Evolutionary conservation across 2,797 vertebrate genomes (phyloP).

Genomic region (Poliocrania exsul): DNA sequence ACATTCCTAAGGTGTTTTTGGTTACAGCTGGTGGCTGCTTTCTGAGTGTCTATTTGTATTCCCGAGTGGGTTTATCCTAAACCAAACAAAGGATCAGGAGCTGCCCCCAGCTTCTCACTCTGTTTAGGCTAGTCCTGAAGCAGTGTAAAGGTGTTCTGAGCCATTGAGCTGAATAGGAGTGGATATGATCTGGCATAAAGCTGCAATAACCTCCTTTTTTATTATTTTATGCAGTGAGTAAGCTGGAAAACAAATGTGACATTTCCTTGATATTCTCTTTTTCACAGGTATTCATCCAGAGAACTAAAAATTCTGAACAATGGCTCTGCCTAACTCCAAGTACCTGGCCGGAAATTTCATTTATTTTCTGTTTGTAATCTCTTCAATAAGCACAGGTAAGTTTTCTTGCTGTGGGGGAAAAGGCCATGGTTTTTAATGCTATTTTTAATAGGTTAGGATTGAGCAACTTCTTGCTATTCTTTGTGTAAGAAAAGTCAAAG

Average conservation of each 20-base stretch:
- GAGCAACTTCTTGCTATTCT: not conserved
- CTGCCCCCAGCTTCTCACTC: not conserved
- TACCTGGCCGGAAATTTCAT: not conserved
- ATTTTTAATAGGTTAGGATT: not conserved
- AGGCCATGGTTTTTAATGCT: not conserved
- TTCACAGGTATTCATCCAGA: slow-evolving; percentile 22
- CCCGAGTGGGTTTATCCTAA: slow-evolving; percentile 19
- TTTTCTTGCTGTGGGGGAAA: not conserved
- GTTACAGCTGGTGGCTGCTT: not conserved
- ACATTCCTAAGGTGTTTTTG: slow-evolving; percentile 8
- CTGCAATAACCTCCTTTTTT: not conserved
- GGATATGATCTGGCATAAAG: not conserved
- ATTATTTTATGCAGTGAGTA: not conserved
- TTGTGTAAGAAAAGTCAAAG: not conserved
- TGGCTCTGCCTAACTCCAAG: not conserved
- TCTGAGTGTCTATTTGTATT: slow-evolving; percentile 34
- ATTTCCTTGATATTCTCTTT: not conserved
- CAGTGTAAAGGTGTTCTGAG: not conserved
- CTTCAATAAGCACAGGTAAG: slow-evolving; percentile 33
- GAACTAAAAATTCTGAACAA: not conserved
- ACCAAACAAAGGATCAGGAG: slow-evolving; percentile 21
- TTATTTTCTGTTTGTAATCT: slow-evolving; percentile 9
- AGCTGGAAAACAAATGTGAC: not conserved
- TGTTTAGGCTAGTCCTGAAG: not conserved
- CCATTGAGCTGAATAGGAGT: not conserved